Evolutionary conservation across 1,140 invertebrate genomes (phyloP), one percentile per base, ranked within the genome.

Genomic region (Drosophila melanica): DNA sequence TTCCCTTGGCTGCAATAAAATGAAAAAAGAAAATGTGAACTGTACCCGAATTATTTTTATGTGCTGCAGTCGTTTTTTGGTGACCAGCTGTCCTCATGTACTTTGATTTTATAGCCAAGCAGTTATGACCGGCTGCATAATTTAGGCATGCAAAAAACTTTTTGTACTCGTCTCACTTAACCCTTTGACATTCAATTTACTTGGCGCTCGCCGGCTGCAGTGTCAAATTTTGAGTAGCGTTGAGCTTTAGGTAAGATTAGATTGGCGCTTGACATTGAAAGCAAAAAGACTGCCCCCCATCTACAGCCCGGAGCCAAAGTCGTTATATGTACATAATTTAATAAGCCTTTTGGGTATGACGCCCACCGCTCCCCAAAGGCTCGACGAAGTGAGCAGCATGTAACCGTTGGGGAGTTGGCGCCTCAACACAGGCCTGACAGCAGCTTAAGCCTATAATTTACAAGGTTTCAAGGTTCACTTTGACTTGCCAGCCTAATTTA

Each of bases 361-460:
- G 12, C 11, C 47, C 20, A 39, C 51, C 6, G 11, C 14, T 48
- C 18, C 45, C 50, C 30, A 35, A 35, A 41, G 35, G 27, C 50
- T 35, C 33, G 5, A 1, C n/a, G 30, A 44, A 35, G 44, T 64
- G 51, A 77, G 59, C 71, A 63, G 64, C 78, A 58, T 79, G 62
- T 60, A 87, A 71, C 82, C 30, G 54, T 39, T 37, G 69, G 20
- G 54, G n/a, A 50, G 51, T 54, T 41, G 35, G 4, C 39, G 12
- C 27, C 27, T 27, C 27, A 27, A 27, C 14, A 10, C 44, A 44
- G 23, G 9, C 27, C 59, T 51, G 53, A 57, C 66, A 71, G 62
- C 50, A 69, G 64, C 64, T 89, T 87, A 82, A 87, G 84, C 79
- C 84, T 89, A 87, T 89, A 87, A 89, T 87, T 89, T 87, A 87